Evolutionary conservation across 2,113 vertebrate genomes (phyloP), one percentile per base, ranked within the genome.

Genomic region (Xenopus borealis): DNA sequence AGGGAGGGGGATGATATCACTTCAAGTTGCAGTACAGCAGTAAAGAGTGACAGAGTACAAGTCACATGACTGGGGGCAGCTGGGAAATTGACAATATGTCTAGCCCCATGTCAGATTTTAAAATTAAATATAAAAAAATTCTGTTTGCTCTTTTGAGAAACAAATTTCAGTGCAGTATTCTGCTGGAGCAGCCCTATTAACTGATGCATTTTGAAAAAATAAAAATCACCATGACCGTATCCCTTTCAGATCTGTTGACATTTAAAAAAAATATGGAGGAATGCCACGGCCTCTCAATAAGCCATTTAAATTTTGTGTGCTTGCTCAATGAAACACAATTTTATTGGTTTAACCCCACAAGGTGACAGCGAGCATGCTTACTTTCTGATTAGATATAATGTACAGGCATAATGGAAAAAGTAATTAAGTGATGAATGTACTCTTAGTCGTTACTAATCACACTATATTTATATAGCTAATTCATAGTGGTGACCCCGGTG

Each of bases 371-470:
- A 85, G 86, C 83, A 81, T 89, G 85, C 90, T 90, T 86, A 79
- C 85, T 85, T 87, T 89, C 88, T 86, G 88, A 88, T 90, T 86
- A 89, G 88, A 88, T 89, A 85, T 87, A 89, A 88, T 88, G 89
- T 85, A 86, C 81, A 84, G 89, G 84, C 89, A 87, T 89, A 90
- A 93, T 91, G 90, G 89, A 89, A 90, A 88, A 92, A 90, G 92
- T 93, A 91, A 92, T 94, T 91, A 91, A 90, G 87, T 92, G 91
- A 91, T 89, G 89, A 88, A 90, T 87, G 88, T 86, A 85, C 88
- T 86, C 88, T 86, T 84, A 82, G 89, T 87, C 85, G 72, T 85
- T 90, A 75, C 89, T 89, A 85, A 89, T 89, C 88, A 86, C 85
- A 83, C 85, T 78, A 82, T 85, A 85, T 90, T 86, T 90, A 87